Conservation (phyloP, 2,888 invertebrate genomes). For the Megalurothrips usitatus region DNA sequence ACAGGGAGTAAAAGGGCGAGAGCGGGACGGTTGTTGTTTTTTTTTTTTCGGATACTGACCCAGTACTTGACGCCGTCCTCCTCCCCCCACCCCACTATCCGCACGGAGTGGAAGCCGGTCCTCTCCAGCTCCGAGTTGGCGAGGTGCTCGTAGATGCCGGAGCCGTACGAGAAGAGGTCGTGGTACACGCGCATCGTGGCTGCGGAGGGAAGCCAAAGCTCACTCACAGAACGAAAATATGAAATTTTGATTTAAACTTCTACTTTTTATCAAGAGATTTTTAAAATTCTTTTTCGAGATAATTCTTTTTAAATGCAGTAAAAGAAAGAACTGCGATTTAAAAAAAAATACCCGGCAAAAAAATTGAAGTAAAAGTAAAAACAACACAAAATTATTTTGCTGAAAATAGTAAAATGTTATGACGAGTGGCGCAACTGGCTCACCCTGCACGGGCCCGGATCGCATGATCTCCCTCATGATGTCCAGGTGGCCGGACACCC, state of each 20-base stretch:
- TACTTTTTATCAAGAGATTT: too few relatives aligned
- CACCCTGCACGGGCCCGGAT: constrained; percentile 90
- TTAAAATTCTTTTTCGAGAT: too few relatives aligned
- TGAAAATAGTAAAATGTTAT: constrained; percentile 27
- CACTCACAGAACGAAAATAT: constrained; percentile 33
- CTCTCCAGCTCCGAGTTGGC: constrained; percentile 34
- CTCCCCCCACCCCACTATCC: constrained; percentile 90
- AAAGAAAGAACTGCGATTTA: too few relatives aligned
- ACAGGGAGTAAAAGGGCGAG: not conserved
- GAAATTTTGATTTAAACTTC: too few relatives aligned
- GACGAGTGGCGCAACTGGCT: constrained; percentile 35
- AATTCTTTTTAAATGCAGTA: too few relatives aligned
- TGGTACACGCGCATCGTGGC: constrained; percentile 85
- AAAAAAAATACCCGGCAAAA: too few relatives aligned
- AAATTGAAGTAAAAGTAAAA: constrained; percentile 7
- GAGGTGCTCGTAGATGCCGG: constrained; percentile 69
- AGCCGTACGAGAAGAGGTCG: constrained; percentile 87
- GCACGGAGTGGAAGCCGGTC: constrained; percentile 75
- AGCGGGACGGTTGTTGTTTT: too few relatives aligned
- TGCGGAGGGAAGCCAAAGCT: constrained; percentile 47
- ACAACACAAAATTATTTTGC: constrained; percentile 31
- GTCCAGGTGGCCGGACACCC: constrained; percentile 69
- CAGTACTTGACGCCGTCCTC: constrained; percentile 68
- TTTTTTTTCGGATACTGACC: constrained; percentile 62
- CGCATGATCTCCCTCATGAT: constrained; percentile 87